Evolutionary conservation across 2,113 vertebrate genomes (phyloP), one percentile per base, ranked within the genome.

Genomic region (Bolborhynchus lineola): DNA sequence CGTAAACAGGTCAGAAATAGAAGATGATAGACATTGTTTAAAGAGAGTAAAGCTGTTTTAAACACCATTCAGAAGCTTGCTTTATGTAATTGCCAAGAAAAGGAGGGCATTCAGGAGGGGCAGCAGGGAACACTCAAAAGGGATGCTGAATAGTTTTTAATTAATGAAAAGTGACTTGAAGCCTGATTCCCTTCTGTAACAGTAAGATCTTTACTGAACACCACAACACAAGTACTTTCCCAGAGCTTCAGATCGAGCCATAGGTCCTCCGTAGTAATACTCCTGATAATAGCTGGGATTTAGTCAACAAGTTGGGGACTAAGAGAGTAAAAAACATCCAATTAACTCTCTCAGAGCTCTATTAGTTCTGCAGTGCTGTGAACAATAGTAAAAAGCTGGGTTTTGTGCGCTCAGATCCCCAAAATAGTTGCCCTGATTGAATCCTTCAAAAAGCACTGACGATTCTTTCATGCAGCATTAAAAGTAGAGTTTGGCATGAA

Each of bases 11-110:
- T 93, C 93, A 82, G 90, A 79, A 84, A 62, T 4, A 37, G 87
- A 69, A 81, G 89, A 92, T 85, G 87, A 53, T 72, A 63, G 89
- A 25, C 75, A 82, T 94, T 96, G 93, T 91, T 95, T 92, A 82
- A 50, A 93, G 84, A 62, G 63, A 85, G 75, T 41, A 49, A 87
- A 92, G 89, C 62, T 69, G 93, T 3, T 88, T 78, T 19, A 72
- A 37, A 37, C 53, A 67, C 74, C 65, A 21, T 85, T 90, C 74
- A 82, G 74, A 10, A 82, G 78, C 84, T 62, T 28, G 64, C 39
- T 93, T 91, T 85, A 39, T 79, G 75, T 77, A 80, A 95, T 82
- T 69, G 92, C 75, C 2, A 6, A 90, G 93, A 85, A 82, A 95
- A 94, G 74, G 84, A 95, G 81, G 81, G 70, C 91, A 68, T 60